A percentile compares a stretch with the other conserved stretches of the same genome.
phyloP scores from a whole-genome alignment of 2,113 vertebrate genomes.

The Myocastor coypus region DNA sequence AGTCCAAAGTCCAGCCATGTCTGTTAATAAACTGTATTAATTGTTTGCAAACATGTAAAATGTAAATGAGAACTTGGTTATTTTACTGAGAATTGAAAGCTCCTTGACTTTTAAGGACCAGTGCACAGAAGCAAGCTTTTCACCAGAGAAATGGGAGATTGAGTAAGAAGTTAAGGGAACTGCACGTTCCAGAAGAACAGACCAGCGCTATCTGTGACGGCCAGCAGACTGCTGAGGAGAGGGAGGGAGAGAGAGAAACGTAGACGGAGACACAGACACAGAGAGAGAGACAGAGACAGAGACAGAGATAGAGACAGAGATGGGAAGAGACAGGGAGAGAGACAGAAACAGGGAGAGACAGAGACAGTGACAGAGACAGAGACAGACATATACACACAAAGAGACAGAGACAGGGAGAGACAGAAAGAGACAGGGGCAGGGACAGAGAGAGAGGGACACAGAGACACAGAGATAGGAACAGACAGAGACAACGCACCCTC shows the following conservation, averaged over 20 bases:
- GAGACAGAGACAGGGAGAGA: too few species aligned
- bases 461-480: neutral
- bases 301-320: neutral
- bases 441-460: neutral
- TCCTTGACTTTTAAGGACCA: conserved; percentile 52
- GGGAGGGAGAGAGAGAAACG: neutral
- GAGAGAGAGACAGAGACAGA: neutral
- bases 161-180: neutral
- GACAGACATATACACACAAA: too few species aligned
- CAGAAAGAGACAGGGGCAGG: neutral
- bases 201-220: neutral
- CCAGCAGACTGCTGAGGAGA: neutral
- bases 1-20: conserved; percentile 67
- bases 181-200: neutral
- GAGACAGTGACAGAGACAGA: neutral
- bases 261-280: too few species aligned
- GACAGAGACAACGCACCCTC: neutral
- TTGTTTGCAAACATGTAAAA: conserved; percentile 74
- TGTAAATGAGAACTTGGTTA: conserved; percentile 52
- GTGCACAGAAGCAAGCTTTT: neutral
- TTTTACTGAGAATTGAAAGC: conserved; percentile 47
- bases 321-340: too few species aligned
- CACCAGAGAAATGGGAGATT: neutral
- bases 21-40: conserved; percentile 78
- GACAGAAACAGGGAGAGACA: neutral